phyloP scores from a whole-genome alignment of 2,113 vertebrate species.

The Psettodes erumei region DNA sequence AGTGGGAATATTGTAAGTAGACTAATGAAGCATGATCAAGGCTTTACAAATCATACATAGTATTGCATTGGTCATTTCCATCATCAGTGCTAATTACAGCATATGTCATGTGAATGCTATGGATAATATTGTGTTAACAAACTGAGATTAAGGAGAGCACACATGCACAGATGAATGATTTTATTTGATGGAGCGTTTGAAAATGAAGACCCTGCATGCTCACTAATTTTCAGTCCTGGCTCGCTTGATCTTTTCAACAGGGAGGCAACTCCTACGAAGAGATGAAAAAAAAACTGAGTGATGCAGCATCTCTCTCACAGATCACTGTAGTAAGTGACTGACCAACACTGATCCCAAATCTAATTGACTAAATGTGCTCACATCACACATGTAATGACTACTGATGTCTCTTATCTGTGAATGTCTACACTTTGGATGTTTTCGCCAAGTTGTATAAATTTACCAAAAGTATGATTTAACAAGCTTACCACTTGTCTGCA shows the following conservation, averaged over 20 bases:
- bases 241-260: slow-evolving; percentile 71
- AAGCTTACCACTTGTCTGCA: slow-evolving; percentile 48
- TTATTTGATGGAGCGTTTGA: slow-evolving; percentile 19
- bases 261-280: slow-evolving; percentile 87
- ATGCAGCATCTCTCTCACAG: slow-evolving; percentile 80
- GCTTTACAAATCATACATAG: neutral
- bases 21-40: neutral
- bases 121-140: slow-evolving; percentile 5
- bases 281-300: slow-evolving; percentile 84
- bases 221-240: slow-evolving; percentile 28
- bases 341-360: slow-evolving; percentile 39
- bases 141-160: neutral
- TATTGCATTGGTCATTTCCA: neutral
- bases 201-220: slow-evolving; percentile 30
- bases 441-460: neutral
- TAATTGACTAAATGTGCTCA: slow-evolving; percentile 19
- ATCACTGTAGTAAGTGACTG: slow-evolving; percentile 88
- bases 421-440: neutral
- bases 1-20: slow-evolving; percentile 5
- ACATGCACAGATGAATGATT: neutral
- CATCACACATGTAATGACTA: neutral
- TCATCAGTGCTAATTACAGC: neutral
- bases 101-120: neutral
- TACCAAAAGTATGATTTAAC: neutral
- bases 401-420: slow-evolving; percentile 12